Evolutionary conservation across 2,888 invertebrate genomes (phyloP).

Genomic region (Dicyrtomina minuta): DNA sequence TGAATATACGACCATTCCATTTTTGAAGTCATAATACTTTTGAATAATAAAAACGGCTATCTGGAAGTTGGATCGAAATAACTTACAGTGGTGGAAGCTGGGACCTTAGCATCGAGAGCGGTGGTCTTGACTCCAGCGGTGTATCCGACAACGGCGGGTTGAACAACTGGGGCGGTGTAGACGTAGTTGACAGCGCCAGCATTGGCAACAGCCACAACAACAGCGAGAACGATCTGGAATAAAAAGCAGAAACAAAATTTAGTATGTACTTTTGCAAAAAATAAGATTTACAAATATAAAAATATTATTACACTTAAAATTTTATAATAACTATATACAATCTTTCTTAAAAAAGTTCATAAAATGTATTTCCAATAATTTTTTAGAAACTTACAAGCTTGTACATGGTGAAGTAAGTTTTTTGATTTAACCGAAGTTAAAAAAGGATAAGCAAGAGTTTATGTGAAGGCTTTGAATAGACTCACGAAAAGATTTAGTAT

Average conservation of each 20-base stretch:
- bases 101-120: conserved; percentile 21
- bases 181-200: conserved; percentile 15
- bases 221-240: conserved; percentile 35
- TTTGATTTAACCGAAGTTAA: not conserved
- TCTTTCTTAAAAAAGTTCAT: no score
- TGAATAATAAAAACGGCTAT: no score
- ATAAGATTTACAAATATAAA: not conserved
- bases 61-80: no score
- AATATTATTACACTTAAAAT: not conserved
- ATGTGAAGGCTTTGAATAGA: not conserved
- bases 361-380: no score
- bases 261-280: not conserved
- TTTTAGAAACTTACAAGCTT: conserved; percentile 34
- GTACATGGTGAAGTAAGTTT: conserved; percentile 25
- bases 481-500: not conserved
- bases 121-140: conserved; percentile 29
- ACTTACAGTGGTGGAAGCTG: conserved; percentile 18
- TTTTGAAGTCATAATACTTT: no score
- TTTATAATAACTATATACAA: no score
- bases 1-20: no score
- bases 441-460: not conserved
- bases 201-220: conserved; percentile 29
- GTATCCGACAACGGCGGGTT: conserved; percentile 27
- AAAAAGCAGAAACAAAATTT: not conserved
- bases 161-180: conserved; percentile 22